These are phyloP conservation scores for Neotragus pygmaeus DNA, from an alignment of 2,113 vertebrate species.

Conservation along the genomic window DNA sequence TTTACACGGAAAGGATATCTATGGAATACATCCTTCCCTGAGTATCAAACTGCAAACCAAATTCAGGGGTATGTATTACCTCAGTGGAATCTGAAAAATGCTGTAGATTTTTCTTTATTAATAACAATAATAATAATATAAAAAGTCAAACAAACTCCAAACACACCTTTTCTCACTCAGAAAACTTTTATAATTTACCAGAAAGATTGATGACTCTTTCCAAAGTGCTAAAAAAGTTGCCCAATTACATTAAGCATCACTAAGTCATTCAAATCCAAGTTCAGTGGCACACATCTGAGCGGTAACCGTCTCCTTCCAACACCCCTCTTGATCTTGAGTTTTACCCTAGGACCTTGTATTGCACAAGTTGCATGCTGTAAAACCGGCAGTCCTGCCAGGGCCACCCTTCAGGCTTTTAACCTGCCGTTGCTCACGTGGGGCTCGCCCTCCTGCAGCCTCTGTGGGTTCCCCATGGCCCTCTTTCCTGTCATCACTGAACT, in stretches of 20 bases:
- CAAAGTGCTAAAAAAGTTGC: slow-evolving; percentile 92
- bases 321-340: background rate
- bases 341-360: slow-evolving; percentile 58
- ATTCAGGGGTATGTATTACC: slow-evolving; percentile 69
- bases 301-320: slow-evolving; percentile 15
- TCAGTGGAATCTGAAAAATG: slow-evolving; percentile 80
- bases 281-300: slow-evolving; percentile 56
- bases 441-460: background rate
- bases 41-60: slow-evolving; percentile 78
- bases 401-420: slow-evolving; percentile 48
- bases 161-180: slow-evolving; percentile 82
- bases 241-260: slow-evolving; percentile 80
- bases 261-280: slow-evolving; percentile 80
- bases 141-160: slow-evolving; percentile 84
- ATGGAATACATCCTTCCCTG: slow-evolving; percentile 76
- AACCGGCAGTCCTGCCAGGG: background rate
- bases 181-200: slow-evolving; percentile 80
- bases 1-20: slow-evolving; percentile 70
- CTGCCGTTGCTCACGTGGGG: background rate
- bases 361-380: slow-evolving; percentile 48
- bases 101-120: slow-evolving; percentile 75
- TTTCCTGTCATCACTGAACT: slow-evolving; percentile 53
- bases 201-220: slow-evolving; percentile 87
- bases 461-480: background rate
- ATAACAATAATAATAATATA: slow-evolving; percentile 76